A percentile compares a stretch with the other conserved stretches of the same genome.
Evolutionary conservation across 2,888 invertebrate species (phyloP).

Genomic region (Megalurothrips usitatus): DNA sequence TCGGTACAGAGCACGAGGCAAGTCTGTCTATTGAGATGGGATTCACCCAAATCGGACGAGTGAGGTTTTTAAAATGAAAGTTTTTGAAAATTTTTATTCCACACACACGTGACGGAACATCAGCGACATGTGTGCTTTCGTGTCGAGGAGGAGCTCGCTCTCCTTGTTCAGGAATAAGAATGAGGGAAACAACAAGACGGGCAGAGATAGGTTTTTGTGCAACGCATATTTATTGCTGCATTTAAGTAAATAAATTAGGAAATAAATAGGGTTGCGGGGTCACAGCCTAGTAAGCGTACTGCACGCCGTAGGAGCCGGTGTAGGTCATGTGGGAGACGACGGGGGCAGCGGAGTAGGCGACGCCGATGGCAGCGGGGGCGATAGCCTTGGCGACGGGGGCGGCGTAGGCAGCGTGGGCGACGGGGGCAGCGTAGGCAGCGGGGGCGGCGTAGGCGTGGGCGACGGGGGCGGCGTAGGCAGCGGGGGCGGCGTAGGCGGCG

Average conservation of each 20-base stretch:
- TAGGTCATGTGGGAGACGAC: conserved; percentile 39
- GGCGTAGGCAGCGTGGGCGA: too few relatives aligned
- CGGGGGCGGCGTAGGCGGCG: too few relatives aligned
- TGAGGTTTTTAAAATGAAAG: background rate
- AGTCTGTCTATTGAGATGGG: too few relatives aligned
- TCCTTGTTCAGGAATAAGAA: background rate
- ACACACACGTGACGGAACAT: too few relatives aligned
- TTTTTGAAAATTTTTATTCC: background rate
- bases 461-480: too few relatives aligned
- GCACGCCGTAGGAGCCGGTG: conserved; percentile 38
- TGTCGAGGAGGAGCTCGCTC: too few relatives aligned
- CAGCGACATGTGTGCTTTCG: too few relatives aligned
- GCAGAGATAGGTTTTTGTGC: background rate
- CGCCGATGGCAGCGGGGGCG: conserved; percentile 38
- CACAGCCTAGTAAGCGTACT: conserved; percentile 36
- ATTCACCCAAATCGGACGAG: too few relatives aligned
- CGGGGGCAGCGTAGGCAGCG: too few relatives aligned
- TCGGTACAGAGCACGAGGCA: background rate
- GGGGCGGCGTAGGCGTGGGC: too few relatives aligned
- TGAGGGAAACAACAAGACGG: background rate
- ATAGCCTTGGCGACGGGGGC: too few relatives aligned
- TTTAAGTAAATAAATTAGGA: conserved; percentile 1
- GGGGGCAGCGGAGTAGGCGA: conserved; percentile 37
- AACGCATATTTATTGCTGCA: conserved; percentile 14
- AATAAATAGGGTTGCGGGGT: conserved; percentile 6